Evolutionary conservation across 2,888 invertebrate genomes (phyloP).

Genomic region (Sphaerophoria rueppellii): DNA sequence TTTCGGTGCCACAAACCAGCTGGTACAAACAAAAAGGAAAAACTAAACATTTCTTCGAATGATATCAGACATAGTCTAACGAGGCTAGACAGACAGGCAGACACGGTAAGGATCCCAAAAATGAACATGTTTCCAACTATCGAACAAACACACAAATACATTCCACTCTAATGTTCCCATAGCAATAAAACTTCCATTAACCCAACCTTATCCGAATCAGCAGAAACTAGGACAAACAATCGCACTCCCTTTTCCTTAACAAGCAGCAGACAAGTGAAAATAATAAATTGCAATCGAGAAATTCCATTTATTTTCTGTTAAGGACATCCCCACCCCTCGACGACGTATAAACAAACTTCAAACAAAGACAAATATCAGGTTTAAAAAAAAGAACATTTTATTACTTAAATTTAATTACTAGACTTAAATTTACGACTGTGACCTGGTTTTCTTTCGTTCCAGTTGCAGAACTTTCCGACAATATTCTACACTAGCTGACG

Average conservation of each 20-base stretch:
- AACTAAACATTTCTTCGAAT: too few relatives aligned
- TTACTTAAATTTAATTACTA: constrained; percentile 28
- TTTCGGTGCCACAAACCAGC: too few relatives aligned
- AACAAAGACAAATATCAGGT: not conserved
- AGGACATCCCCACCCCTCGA: not conserved
- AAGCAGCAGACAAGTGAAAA: not conserved
- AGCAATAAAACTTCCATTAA: constrained; percentile 57
- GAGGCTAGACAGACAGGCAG: constrained; percentile 33
- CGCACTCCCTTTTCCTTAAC: not conserved
- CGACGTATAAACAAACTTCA: not conserved
- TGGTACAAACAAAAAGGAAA: too few relatives aligned
- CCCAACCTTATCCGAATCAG: constrained; percentile 35
- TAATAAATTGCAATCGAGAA: constrained; percentile 32
- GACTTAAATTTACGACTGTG: constrained; percentile 16
- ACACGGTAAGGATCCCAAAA: not conserved
- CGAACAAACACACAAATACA: not conserved
- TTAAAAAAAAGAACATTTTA: constrained; percentile 42
- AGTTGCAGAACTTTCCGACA: constrained; percentile 77
- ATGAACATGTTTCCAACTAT: not conserved
- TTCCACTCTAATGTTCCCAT: not conserved
- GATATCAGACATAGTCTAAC: not conserved
- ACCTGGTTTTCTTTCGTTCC: constrained; percentile 75
- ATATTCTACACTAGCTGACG: constrained; percentile 75
- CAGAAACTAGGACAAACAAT: constrained; percentile 58
- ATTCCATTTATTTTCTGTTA: constrained; percentile 26